Evolutionary conservation across 1,140 invertebrate genomes (phyloP), one percentile per base, ranked within the genome.

Genomic region (Carposina sasakii): DNA sequence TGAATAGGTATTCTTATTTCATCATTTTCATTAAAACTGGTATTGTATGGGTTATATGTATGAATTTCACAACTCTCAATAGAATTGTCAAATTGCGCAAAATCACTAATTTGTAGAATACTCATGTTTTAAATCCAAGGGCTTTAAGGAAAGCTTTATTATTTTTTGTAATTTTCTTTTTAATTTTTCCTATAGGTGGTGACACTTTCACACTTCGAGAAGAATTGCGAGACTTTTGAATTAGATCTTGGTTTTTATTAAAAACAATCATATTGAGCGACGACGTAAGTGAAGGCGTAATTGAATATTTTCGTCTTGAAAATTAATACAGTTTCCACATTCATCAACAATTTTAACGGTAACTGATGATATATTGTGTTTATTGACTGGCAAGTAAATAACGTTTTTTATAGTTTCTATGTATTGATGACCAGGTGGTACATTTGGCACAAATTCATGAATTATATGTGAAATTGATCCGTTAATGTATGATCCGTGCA

Each of bases 1-100:
- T 56, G 44, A 24, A 51, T 48, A 13, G 52, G 10, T 30, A 81
- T 85, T 23, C 67, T 33, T 10, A 39, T 39, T 22, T 39, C 36
- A 39, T 39, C 36, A 39, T 39, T 39, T 21, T 20, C 36, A 21
- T 20, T 20, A 22, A 39, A 39, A 39, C 20, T 39, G 36, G 20
- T 39, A 39, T 39, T 39, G 13, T 39, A 39, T 4, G 36, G 36
- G 15, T 39, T 39, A 39, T 39, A 39, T 13, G 36, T 39, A 39
- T 39, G 36, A 9, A 39, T 39, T 20, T 39, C 36, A 39, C 12
- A 39, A 39, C 36, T 39, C 19, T 39, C 36, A 13, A 39, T 39
- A 12, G 36, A 39, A 20, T 39, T 20, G 19, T 22, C 36, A 13
- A 39, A 39, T 20, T 39, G 36, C 4, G 36, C 19, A 6, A 13